phyloP scores from a whole-genome alignment of 2,888 invertebrate species.

The Chalcis sispes region DNA sequence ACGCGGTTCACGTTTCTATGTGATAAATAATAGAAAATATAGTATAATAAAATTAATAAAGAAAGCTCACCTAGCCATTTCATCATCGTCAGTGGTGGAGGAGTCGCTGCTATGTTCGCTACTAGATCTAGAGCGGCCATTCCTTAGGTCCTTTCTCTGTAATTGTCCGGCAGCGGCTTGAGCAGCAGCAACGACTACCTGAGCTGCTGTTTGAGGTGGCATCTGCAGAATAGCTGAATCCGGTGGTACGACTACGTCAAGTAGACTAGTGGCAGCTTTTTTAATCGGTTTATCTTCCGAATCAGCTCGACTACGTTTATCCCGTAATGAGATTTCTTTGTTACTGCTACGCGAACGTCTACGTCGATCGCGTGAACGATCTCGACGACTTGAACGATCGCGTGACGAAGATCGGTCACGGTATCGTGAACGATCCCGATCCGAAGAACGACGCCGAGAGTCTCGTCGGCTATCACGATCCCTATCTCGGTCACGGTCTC shows the following conservation, averaged over 20 bases:
- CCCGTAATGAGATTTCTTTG: conserved; percentile 55
- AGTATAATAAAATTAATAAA: background rate
- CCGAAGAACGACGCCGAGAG: conserved; percentile 70
- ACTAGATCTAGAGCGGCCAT: conserved; percentile 73
- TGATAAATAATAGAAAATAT: no score
- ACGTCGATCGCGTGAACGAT: conserved; percentile 75
- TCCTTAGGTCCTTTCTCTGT: conserved; percentile 69
- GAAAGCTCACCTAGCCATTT: conserved; percentile 68
- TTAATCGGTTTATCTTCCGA: conserved; percentile 40
- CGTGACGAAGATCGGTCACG: conserved; percentile 72
- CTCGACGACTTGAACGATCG: conserved; percentile 72
- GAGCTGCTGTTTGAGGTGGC: conserved; percentile 52
- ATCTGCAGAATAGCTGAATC: conserved; percentile 36
- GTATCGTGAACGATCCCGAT: conserved; percentile 57
- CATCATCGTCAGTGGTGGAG: conserved; percentile 69
- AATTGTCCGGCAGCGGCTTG: conserved; percentile 41
- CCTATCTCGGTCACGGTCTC: conserved; percentile 70
- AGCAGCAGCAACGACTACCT: conserved; percentile 52
- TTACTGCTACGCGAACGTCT: conserved; percentile 70
- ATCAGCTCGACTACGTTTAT: conserved; percentile 30
- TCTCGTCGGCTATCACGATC: conserved; percentile 69
- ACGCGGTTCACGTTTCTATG: no score
- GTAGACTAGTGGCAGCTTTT: background rate
- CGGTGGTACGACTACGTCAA: conserved; percentile 38
- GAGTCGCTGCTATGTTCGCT: conserved; percentile 74